These are phyloP conservation scores for Ornithoptera priamus DNA, from an alignment of 2,888 invertebrate genomes.

Conservation along the genomic window DNA sequence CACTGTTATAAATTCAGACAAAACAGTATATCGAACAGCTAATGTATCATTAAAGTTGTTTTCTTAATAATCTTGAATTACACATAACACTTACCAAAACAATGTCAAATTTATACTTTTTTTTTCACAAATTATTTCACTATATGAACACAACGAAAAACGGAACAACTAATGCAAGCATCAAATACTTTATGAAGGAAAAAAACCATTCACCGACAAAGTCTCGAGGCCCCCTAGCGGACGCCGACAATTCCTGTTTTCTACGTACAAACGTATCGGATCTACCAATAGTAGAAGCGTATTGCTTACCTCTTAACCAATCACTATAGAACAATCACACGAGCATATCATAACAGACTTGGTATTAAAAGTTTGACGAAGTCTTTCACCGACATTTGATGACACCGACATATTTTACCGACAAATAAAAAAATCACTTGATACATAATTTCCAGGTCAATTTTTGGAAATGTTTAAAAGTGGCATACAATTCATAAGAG, in stretches of 20 bases:
- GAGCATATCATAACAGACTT: slow-evolving; percentile 56
- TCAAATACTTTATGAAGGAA: slow-evolving; percentile 65
- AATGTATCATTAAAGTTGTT: slow-evolving; percentile 6
- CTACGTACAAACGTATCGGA: slow-evolving; percentile 31
- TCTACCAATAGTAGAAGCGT: slow-evolving; percentile 38
- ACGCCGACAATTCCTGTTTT: slow-evolving; percentile 62
- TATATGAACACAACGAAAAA: slow-evolving; percentile 62
- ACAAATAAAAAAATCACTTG: slow-evolving; percentile 29
- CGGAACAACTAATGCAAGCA: slow-evolving; percentile 66
- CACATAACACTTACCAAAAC: slow-evolving; percentile 68
- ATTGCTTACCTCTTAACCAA: slow-evolving; percentile 37
- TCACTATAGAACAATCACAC: slow-evolving; percentile 20
- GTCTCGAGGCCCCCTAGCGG: slow-evolving; percentile 50
- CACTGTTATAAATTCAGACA: slow-evolving; percentile 11
- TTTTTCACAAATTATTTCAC: slow-evolving; percentile 53
- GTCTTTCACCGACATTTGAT: slow-evolving; percentile 51
- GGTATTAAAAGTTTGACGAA: slow-evolving; percentile 44
- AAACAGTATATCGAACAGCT: background rate
- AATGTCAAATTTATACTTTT: slow-evolving; percentile 58
- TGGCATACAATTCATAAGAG: background rate
- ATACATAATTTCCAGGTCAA: background rate
- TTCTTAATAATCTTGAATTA: slow-evolving; percentile 27
- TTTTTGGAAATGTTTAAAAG: background rate
- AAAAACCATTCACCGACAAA: slow-evolving; percentile 67
- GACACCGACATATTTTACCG: slow-evolving; percentile 49